Percentiles rank a stretch among this genome's conserved stretches.
Conservation (phyloP, 2,113 vertebrate genomes). For the Indicator maculatus region DNA sequence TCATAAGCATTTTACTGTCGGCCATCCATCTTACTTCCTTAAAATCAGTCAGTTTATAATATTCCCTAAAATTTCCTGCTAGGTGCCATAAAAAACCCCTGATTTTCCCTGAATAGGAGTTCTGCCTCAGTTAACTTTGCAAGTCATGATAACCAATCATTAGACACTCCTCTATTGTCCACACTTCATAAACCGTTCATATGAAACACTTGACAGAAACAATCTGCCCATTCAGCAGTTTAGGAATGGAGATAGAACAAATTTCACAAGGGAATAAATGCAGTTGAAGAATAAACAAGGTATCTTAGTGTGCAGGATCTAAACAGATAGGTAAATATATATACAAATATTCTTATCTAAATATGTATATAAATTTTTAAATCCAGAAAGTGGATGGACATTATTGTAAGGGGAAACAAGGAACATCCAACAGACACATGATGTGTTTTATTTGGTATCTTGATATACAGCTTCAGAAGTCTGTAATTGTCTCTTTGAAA, state of each 20-base stretch:
- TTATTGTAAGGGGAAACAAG: not conserved
- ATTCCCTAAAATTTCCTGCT: constrained; percentile 10
- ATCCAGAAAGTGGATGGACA: not conserved
- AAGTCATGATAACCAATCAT: not conserved
- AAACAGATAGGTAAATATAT: not conserved
- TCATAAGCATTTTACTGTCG: not conserved
- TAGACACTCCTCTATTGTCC: not conserved
- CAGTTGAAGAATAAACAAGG: not conserved
- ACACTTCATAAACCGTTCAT: not conserved
- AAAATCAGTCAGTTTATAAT: not conserved
- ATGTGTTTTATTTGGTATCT: not conserved
- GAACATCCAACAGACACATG: not conserved
- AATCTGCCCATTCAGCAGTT: not conserved
- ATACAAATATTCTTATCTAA: too few species aligned
- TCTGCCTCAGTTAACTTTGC: not conserved
- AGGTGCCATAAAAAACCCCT: not conserved
- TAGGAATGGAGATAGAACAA: not conserved
- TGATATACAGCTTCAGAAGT: not conserved
- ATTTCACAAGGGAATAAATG: not conserved
- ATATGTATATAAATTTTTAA: not conserved
- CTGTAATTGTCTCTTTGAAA: not conserved
- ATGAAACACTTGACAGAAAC: constrained; percentile 3
- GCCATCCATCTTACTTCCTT: not conserved
- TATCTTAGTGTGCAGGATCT: not conserved
- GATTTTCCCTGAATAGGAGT: not conserved